Conservation (phyloP, 2,113 vertebrate species). For the Promerops cafer region DNA sequence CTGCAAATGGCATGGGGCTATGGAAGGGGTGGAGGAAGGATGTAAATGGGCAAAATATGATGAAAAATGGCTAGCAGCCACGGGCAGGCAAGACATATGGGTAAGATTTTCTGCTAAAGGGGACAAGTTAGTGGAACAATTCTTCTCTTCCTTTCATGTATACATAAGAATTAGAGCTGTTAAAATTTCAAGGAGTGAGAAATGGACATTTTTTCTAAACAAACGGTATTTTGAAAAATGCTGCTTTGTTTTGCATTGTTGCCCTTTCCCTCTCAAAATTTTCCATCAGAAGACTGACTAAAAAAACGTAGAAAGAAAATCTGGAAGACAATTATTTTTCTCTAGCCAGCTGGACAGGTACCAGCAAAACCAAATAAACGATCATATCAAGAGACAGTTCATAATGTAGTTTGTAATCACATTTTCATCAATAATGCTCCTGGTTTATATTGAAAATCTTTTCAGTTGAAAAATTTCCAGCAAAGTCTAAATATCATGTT, state of each 20-base stretch:
- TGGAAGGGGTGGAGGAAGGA: not conserved
- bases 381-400: not conserved
- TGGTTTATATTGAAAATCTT: not conserved
- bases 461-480: not conserved
- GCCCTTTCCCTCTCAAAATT: not conserved
- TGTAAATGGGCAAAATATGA: not conserved
- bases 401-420: not conserved
- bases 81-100: not conserved
- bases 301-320: not conserved
- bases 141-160: not conserved
- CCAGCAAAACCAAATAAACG: conserved; percentile 1
- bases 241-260: not conserved
- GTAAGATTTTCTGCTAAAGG: not conserved
- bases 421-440: not conserved
- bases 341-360: not conserved
- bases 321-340: not conserved
- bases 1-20: not conserved
- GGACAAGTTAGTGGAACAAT: not conserved
- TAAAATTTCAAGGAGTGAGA: not conserved
- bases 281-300: not conserved
- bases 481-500: not conserved
- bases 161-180: not conserved
- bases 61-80: not conserved
- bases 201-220: not conserved
- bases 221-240: not conserved